phyloP scores from a whole-genome alignment of 2,888 invertebrate species.

The Pteria penguin region DNA sequence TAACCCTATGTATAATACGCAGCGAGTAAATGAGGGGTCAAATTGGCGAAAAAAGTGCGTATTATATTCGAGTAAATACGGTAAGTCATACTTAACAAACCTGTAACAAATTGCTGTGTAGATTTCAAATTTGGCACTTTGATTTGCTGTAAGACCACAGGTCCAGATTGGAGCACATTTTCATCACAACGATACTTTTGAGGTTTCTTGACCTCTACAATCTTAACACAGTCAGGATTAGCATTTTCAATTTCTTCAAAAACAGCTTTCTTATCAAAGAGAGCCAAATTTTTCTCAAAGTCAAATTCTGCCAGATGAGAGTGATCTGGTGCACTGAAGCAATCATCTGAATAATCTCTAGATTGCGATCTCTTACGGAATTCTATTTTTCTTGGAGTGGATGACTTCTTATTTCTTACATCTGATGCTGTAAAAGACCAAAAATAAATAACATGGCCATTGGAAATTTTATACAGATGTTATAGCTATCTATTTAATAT shows the following conservation, averaged over 20 bases:
- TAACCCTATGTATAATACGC: too few relatives aligned
- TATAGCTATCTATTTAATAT: too few relatives aligned
- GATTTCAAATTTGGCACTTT: constrained; percentile 83
- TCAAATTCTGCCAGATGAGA: constrained; percentile 90
- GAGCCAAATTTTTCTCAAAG: constrained; percentile 94
- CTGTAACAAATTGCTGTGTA: constrained; percentile 85
- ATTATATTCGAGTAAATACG: too few relatives aligned
- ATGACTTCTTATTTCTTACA: constrained; percentile 56
- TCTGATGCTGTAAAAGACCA: too few relatives aligned
- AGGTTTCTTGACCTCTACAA: constrained; percentile 59
- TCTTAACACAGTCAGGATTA: constrained; percentile 58
- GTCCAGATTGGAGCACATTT: constrained; percentile 87
- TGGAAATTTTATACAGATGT: too few relatives aligned
- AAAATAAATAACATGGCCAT: too few relatives aligned
- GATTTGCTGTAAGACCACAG: constrained; percentile 86
- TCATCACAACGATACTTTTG: constrained; percentile 90
- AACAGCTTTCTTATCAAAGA: constrained; percentile 92
- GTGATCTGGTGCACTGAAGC: constrained; percentile 88
- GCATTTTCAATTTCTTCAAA: constrained; percentile 86
- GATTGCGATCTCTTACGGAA: constrained; percentile 82
- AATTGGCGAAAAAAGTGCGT: too few relatives aligned
- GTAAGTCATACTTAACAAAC: constrained; percentile 72
- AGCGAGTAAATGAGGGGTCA: too few relatives aligned
- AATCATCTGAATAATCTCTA: constrained; percentile 82
- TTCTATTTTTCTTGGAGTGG: constrained; percentile 82